Evolutionary conservation across 2,113 vertebrate species (phyloP), one percentile per base, ranked within the genome.

Genomic region (Triplophysa dalaica): DNA sequence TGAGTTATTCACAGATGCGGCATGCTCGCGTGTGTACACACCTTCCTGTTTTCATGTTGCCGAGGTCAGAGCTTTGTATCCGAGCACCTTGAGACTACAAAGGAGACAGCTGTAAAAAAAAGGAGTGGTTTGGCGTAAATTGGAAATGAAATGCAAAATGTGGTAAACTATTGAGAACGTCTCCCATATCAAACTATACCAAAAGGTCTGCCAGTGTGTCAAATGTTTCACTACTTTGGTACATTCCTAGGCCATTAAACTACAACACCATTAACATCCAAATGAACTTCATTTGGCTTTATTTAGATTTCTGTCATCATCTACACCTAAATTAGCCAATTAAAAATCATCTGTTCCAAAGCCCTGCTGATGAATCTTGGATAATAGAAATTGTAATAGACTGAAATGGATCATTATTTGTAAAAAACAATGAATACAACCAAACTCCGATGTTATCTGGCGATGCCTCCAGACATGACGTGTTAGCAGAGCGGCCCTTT

Each of bases 11-110:
- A 81, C 73, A 79, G 70, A 69, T 68, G 77, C 48, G 8, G 64
- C 17, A 13, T 50, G 65, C 43, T 8, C 38, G 43, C 29, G 14
- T 50, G 45, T 73, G 54, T 58, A 43, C 62, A 26, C 33, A 60
- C 43, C 70, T 79, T 81, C 80, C 73, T 81, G 80, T 81, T 77
- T 81, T 81, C 43, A 41, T 70, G 52, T 76, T 77, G 41, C 21
- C 22, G 63, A 70, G 56, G 64, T 69, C 65, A 70, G 24, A 24
- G 43, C 69, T 19, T 19, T 73, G 68, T 24, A 17, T 79, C 54
- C 3, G 52, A 78, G 24, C 64, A 69, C 38, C 33, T 33, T 56
- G 50, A 69, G 29, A 38, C 33, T 38, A 38, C 33, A 38, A 5
- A 38, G 33, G 33, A 38, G 58, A 19, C 17, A 24, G 58, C 21